Conservation (phyloP, 30 jellyfish, hydroid and myxozoan genomes). For the Chrysaora quinquecirrha region DNA sequence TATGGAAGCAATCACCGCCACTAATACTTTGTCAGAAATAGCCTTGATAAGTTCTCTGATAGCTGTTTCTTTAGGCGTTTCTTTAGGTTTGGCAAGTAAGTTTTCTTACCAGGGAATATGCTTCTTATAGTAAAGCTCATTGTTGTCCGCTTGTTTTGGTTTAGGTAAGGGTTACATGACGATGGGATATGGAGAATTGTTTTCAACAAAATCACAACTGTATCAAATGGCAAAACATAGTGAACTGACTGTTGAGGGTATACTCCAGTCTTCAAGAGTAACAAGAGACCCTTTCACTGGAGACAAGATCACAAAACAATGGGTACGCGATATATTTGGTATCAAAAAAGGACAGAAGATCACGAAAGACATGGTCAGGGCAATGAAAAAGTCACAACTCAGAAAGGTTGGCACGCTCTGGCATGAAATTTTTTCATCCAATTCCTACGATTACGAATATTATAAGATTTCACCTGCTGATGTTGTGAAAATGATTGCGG, state of each 20-base stretch:
- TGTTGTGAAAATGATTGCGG: slow-evolving; percentile 45
- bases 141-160: too few relatives aligned
- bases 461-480: slow-evolving; percentile 43
- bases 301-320: background rate
- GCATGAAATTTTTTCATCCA: slow-evolving; percentile 50
- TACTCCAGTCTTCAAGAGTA: background rate
- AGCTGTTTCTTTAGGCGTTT: too few relatives aligned
- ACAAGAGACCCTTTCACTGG: slow-evolving; percentile 47
- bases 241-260: background rate
- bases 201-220: slow-evolving; percentile 14
- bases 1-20: too few relatives aligned
- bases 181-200: slow-evolving; percentile 73
- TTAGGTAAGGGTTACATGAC: slow-evolving; percentile 85
- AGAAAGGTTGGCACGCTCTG: slow-evolving; percentile 59
- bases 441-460: slow-evolving; percentile 64
- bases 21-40: too few relatives aligned
- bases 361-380: slow-evolving; percentile 41
- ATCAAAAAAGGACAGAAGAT: slow-evolving; percentile 25
- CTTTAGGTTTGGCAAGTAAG: slow-evolving; percentile 91
- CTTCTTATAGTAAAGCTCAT: too few relatives aligned
- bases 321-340: background rate
- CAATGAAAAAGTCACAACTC: slow-evolving; percentile 58
- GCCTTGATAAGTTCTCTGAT: too few relatives aligned
- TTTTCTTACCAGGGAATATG: too few relatives aligned
- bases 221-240: slow-evolving; percentile 13